These are phyloP conservation scores for human DNA, from an alignment of 2,113 vertebrate genomes.

Conservation along the genomic window GRCh38 chr13:34966501-34967000, in stretches of 20 bases:
- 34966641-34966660: background rate
- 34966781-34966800: background rate
- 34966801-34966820: background rate
- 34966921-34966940: background rate
- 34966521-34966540: conserved; percentile 26
- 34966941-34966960: conserved; percentile 11
- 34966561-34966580: background rate
- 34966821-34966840: background rate
- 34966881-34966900: background rate
- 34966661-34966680: background rate
- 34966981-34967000: background rate
- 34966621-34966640: background rate
- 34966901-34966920: background rate
- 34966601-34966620: background rate
- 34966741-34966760: background rate
- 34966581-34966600: conserved; percentile 24
- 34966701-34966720: background rate
- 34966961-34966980: background rate
- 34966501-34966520: background rate
- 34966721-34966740: background rate
- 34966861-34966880: background rate
- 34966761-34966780: background rate
- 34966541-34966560: conserved; percentile 45
- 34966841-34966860: background rate
- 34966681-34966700: background rate